phyloP scores from a whole-genome alignment of 2,113 vertebrate species.

The Vidua macroura region DNA sequence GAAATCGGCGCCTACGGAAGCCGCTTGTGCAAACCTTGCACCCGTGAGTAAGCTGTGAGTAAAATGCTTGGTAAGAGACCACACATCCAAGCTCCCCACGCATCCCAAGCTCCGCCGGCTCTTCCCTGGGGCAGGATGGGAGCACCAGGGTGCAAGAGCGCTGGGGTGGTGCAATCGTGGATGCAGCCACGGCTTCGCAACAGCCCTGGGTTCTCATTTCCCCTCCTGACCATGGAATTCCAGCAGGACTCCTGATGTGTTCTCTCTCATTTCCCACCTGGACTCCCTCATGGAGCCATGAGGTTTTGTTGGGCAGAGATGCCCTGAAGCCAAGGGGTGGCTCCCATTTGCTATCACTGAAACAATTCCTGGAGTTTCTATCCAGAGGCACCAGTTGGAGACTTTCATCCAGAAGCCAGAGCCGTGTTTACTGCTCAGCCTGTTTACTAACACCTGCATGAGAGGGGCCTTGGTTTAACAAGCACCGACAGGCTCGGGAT shows the following conservation, averaged over 20 bases:
- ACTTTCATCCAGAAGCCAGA: not conserved
- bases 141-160: not conserved
- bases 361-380: not conserved
- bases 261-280: not conserved
- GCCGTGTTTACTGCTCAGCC: not conserved
- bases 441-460: not conserved
- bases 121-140: not conserved
- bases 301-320: not conserved
- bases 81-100: fast-evolving
- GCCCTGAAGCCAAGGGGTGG: not conserved
- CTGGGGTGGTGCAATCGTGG: not conserved
- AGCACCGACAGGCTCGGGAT: fast-evolving
- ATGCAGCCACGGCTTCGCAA: not conserved
- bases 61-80: not conserved
- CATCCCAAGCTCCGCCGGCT: not conserved
- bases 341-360: not conserved
- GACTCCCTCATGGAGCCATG: not conserved
- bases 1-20: fast-evolving
- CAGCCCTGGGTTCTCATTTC: not conserved
- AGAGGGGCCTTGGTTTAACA: not conserved
- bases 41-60: slow-evolving; percentile 29
- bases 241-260: not conserved
- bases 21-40: not conserved
- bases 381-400: not conserved
- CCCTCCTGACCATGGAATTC: fast-evolving